phyloP scores from a whole-genome alignment of 92 coral and sea anemone genomes.

The Epizoanthus scotinus region DNA sequence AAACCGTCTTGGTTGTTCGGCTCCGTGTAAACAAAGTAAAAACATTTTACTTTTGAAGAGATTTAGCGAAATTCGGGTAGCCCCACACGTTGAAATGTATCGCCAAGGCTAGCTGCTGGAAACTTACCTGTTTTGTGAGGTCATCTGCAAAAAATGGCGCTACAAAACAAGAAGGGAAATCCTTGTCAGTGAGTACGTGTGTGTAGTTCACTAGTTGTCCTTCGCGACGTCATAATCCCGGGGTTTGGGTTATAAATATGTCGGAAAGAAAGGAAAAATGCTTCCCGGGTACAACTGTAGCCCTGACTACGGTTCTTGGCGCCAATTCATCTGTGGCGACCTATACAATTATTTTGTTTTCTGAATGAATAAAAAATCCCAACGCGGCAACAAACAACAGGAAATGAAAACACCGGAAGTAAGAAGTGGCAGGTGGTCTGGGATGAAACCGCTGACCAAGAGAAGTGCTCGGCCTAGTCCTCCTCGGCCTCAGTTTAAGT shows the following conservation, averaged over 20 bases:
- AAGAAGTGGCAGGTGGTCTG: constrained; percentile 15
- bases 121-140: constrained; percentile 30
- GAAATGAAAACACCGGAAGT: constrained; percentile 41
- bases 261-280: constrained; percentile 5
- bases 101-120: background rate
- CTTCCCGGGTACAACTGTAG: constrained; percentile 1
- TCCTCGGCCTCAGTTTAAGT: background rate
- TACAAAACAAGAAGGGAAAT: background rate
- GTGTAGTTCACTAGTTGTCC: too few species aligned
- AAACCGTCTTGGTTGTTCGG: constrained; percentile 7
- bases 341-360: constrained; percentile 27
- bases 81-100: background rate
- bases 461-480: background rate
- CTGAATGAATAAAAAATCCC: constrained; percentile 9
- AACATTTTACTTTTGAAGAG: background rate
- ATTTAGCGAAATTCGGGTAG: background rate
- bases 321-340: constrained; percentile 21
- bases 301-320: constrained; percentile 29
- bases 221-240: constrained; percentile 32
- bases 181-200: background rate
- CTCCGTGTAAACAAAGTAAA: background rate
- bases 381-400: constrained; percentile 29
- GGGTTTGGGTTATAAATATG: background rate
- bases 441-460: constrained; percentile 22
- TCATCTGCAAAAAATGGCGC: constrained; percentile 19